Evolutionary conservation across 2,113 vertebrate species (phyloP).

Genomic region (Entelurus aequoreus): DNA sequence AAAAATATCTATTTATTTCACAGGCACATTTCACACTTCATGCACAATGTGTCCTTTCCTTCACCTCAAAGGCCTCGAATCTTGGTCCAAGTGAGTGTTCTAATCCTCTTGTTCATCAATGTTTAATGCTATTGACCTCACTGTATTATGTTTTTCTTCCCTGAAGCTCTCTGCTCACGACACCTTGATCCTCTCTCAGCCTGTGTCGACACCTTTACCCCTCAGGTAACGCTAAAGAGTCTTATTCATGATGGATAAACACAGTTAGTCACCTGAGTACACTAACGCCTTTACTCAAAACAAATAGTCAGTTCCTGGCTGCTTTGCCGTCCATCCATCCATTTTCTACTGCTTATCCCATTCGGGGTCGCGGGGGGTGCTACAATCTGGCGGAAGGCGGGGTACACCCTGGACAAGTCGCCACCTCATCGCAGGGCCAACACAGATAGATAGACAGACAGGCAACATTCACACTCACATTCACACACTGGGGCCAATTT

Average conservation of each 20-base stretch:
- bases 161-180: slow-evolving; percentile 88
- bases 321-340: too few relatives aligned
- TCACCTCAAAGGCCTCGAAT: slow-evolving; percentile 97
- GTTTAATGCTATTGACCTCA: neutral
- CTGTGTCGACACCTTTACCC: slow-evolving; percentile 92
- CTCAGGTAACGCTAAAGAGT: slow-evolving; percentile 79
- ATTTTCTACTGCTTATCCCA: too few relatives aligned
- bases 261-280: neutral
- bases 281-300: neutral
- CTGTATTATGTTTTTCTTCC: slow-evolving; percentile 32
- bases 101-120: neutral
- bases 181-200: slow-evolving; percentile 89
- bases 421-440: too few relatives aligned
- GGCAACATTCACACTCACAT: too few relatives aligned
- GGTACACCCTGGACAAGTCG: too few relatives aligned
- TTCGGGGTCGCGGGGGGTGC: too few relatives aligned
- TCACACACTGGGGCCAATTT: too few relatives aligned
- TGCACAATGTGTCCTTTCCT: slow-evolving; percentile 96
- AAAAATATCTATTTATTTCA: slow-evolving; percentile 13
- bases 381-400: too few relatives aligned
- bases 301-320: too few relatives aligned
- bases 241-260: neutral
- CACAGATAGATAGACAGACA: too few relatives aligned
- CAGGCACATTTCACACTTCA: slow-evolving; percentile 97
- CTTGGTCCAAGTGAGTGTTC: slow-evolving; percentile 84